These are phyloP conservation scores for Rutilus rutilus DNA, from an alignment of 2,113 vertebrate species.

Conservation along the genomic window DNA sequence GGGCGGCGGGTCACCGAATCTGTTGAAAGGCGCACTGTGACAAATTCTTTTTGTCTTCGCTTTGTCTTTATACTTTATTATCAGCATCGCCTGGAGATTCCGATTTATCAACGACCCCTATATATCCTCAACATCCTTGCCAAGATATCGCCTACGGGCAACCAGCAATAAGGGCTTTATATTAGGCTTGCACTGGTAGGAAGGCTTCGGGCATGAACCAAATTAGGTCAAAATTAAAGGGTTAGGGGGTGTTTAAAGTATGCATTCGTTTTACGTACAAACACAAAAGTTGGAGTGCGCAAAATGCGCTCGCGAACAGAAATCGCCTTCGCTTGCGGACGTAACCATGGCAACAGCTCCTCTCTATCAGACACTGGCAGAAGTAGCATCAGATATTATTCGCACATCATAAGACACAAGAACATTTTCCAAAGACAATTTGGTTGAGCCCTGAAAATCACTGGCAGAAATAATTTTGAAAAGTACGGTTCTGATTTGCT, in stretches of 20 bases:
- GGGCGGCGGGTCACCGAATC: slow-evolving; percentile 69
- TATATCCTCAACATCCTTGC: slow-evolving; percentile 61
- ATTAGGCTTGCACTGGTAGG: slow-evolving; percentile 49
- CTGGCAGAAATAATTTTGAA: not conserved
- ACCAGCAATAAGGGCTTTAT: slow-evolving; percentile 68
- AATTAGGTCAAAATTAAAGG: not conserved
- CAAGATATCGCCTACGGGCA: slow-evolving; percentile 73
- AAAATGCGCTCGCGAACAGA: too few relatives aligned
- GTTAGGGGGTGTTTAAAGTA: too few relatives aligned
- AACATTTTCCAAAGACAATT: too few relatives aligned
- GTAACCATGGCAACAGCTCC: not conserved
- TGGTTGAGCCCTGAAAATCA: not conserved
- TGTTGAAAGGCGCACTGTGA: slow-evolving; percentile 74
- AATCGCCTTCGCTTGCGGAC: too few relatives aligned
- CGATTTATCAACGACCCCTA: slow-evolving; percentile 80
- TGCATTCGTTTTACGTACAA: not conserved
- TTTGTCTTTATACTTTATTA: slow-evolving; percentile 81
- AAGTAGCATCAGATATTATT: not conserved
- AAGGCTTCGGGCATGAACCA: slow-evolving; percentile 30
- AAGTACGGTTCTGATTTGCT: not conserved
- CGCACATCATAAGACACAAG: not conserved
- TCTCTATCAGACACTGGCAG: not conserved
- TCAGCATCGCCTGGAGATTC: slow-evolving; percentile 75
- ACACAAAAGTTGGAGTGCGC: not conserved
- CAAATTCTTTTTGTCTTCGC: slow-evolving; percentile 81